Conservation (phyloP, 2,888 invertebrate genomes). For the Linyphia triangularis region DNA sequence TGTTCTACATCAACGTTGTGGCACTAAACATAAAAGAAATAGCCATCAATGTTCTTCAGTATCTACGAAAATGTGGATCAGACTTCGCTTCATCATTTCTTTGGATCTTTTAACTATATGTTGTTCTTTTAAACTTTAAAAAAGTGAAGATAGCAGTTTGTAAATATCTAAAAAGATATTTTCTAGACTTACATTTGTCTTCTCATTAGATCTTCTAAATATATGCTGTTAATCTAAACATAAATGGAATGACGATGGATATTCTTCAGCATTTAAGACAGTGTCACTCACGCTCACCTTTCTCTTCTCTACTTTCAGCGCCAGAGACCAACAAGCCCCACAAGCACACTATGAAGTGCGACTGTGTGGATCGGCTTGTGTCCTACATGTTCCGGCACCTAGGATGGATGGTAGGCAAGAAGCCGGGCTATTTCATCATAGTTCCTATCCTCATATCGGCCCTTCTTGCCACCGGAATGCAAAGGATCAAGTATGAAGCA, state of each 20-base stretch:
- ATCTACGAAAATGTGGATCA: no score
- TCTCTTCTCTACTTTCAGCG: slow-evolving; percentile 15
- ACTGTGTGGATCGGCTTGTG: slow-evolving; percentile 76
- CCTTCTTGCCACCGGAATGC: slow-evolving; percentile 92
- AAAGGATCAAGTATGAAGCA: slow-evolving; percentile 91
- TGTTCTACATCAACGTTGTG: no score
- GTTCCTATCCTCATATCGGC: slow-evolving; percentile 90
- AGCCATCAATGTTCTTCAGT: no score
- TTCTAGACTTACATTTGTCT: no score
- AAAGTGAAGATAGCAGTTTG: no score
- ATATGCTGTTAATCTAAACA: neutral
- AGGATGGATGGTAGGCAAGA: slow-evolving; percentile 87
- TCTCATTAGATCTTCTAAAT: no score
- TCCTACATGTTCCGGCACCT: slow-evolving; percentile 80
- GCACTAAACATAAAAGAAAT: no score
- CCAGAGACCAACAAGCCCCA: slow-evolving; percentile 65
- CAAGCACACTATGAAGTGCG: slow-evolving; percentile 75
- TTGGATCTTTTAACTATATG: no score
- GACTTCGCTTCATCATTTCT: no score
- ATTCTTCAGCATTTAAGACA: neutral
- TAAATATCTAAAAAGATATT: no score
- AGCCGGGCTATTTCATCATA: slow-evolving; percentile 93
- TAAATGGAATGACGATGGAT: neutral
- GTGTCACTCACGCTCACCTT: neutral
- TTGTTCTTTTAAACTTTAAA: no score